A percentile compares a stretch with the other conserved stretches of the same genome.
These are phyloP conservation scores for Alces alces DNA, from an alignment of 2,113 vertebrate species.

Conservation along the genomic window DNA sequence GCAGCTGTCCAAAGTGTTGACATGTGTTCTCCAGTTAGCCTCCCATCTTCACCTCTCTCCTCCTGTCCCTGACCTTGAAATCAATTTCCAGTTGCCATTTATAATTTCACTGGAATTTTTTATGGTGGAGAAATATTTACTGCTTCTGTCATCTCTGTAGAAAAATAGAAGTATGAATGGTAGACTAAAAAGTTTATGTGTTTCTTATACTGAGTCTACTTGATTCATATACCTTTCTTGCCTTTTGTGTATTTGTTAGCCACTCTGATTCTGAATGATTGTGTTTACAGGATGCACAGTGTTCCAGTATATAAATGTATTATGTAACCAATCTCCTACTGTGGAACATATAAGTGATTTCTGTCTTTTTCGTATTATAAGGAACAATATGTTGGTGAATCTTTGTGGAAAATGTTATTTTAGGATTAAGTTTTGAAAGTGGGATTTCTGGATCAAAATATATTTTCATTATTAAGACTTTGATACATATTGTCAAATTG, in stretches of 20 bases:
- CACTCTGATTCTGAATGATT: background rate
- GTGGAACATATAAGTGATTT: background rate
- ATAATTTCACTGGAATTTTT: conserved; percentile 27
- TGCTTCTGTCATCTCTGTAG: background rate
- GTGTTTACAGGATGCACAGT: background rate
- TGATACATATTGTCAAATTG: background rate
- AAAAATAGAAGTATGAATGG: background rate
- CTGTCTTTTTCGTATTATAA: background rate
- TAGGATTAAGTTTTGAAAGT: background rate
- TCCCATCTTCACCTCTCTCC: background rate
- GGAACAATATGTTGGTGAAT: background rate
- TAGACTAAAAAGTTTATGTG: background rate
- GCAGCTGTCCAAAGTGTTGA: background rate
- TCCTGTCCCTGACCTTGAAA: background rate
- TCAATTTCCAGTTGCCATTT: background rate
- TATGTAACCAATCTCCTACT: background rate
- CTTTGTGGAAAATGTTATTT: background rate
- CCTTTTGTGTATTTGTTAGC: background rate
- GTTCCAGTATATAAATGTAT: background rate
- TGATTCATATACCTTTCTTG: background rate
- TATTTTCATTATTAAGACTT: background rate
- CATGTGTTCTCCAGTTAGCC: background rate
- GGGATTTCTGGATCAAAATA: background rate
- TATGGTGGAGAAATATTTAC: background rate
- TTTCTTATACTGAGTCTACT: background rate